phyloP scores from a whole-genome alignment of 1,140 invertebrate genomes.

The Heterodera carotae region DNA sequence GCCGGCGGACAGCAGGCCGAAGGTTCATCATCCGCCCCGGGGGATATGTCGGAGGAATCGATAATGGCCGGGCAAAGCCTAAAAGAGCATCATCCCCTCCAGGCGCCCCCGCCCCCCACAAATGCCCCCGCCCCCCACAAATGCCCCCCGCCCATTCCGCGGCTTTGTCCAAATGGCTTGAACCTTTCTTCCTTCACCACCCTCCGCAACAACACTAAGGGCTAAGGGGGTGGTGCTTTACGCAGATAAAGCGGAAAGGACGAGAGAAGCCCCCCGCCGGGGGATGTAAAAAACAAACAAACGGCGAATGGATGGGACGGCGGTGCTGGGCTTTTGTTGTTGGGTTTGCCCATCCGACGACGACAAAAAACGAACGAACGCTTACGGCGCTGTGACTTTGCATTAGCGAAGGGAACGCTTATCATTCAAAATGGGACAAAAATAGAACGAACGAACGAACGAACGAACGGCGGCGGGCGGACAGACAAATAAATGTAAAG shows the following conservation, averaged over 20 bases:
- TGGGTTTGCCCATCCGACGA: background rate
- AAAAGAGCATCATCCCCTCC: background rate
- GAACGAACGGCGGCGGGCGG: background rate
- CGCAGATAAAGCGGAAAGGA: background rate
- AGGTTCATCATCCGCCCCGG: background rate
- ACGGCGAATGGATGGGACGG: background rate
- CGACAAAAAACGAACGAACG: no score
- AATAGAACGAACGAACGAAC: background rate
- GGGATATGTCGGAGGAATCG: background rate
- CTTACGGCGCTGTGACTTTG: background rate
- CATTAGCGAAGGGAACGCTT: background rate
- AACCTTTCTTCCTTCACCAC: background rate
- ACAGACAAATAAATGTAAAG: no score
- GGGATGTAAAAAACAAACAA: background rate
- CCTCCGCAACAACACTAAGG: background rate
- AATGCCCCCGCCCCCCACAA: no score
- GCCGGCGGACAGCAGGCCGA: background rate
- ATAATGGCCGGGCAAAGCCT: background rate
- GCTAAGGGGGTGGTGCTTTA: background rate
- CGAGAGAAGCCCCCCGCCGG: background rate
- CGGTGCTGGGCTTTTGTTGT: background rate
- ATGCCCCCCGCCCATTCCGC: no score
- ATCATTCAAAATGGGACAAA: background rate
- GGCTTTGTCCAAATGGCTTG: no score
- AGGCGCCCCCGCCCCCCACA: no score